phyloP scores from a whole-genome alignment of 2,797 vertebrate species.

The Pantherophis alleghaniensis region DNA sequence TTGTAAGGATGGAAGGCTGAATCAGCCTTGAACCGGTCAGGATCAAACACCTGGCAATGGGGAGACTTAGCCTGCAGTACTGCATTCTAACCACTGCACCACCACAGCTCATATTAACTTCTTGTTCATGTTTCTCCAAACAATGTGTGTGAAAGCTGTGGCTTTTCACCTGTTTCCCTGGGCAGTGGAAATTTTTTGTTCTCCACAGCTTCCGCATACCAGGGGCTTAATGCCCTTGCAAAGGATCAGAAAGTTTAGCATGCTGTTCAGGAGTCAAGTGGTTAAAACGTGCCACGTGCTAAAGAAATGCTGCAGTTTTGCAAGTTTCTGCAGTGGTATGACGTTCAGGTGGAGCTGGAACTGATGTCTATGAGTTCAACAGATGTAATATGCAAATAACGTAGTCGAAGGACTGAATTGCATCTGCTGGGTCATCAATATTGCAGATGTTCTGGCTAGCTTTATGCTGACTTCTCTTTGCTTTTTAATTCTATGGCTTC shows the following conservation, averaged over 20 bases:
- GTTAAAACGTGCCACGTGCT: not conserved
- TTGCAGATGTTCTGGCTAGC: not conserved
- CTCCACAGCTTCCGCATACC: constrained; percentile 28
- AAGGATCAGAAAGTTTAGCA: not conserved
- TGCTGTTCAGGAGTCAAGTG: not conserved
- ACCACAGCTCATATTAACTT: not conserved
- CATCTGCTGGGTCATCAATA: not conserved
- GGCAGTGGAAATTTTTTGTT: constrained; percentile 42
- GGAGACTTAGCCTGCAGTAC: not conserved
- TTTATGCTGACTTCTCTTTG: not conserved
- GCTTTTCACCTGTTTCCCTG: constrained; percentile 37
- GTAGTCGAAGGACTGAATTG: not conserved
- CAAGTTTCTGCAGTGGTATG: not conserved
- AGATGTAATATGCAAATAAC: not conserved
- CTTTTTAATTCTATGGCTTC: not conserved
- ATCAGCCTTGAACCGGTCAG: not conserved
- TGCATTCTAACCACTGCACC: not conserved
- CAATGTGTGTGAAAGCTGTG: not conserved
- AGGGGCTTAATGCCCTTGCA: not conserved
- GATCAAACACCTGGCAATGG: not conserved
- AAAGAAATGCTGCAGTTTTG: not conserved
- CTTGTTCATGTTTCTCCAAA: constrained; percentile 13
- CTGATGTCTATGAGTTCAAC: not conserved
- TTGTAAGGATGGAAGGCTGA: not conserved
- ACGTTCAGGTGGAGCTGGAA: no score